Evolutionary conservation across 2,888 invertebrate species (phyloP), one percentile per base, ranked within the genome.

Genomic region (Noctua janthe): DNA sequence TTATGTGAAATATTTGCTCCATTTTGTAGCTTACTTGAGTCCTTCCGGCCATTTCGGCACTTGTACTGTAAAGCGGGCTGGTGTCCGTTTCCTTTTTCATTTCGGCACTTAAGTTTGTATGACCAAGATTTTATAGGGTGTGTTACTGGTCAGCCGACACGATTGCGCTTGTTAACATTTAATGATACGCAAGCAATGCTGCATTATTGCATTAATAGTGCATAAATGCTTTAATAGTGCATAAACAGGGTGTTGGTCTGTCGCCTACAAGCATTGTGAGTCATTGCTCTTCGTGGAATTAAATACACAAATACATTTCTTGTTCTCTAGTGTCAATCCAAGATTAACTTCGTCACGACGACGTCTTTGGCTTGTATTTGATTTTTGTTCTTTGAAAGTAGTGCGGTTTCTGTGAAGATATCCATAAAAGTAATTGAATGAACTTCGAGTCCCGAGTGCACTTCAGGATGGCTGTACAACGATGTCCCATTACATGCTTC

Each of bases 131-230:
- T 87, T 78, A 81, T 72, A 67, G 74, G 72, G 74, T 74, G 73
- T 77, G 72, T 82, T 81, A 73, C 56, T 72, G 73, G 85, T 76
- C 64, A 78, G 67, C 67, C 79, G 54, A 69, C 72, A 72, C 70
- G 77, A 78, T 87, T 73, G 64, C 69, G 78, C 66, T 71, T 74
- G 88, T 83, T 64, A 78, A 80, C 47, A 74, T 81, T 88, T 88
- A 84, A 88, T 86, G 76, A 79, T 82, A 78, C 77, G 74, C 81
- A 72, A 79, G 80, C 71, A 80, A 75, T 85, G 71, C 76, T 71
- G 79, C 79, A 84, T 87, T 83, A 83, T 79, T 87, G 87, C 80
- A 87, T 87, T 85, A 83, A 64, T 81, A 89, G 80, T 78, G 81
- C 82, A 80, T 87, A 81, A 82, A 84, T 82, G 77, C 79, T 80